These are phyloP conservation scores for Pseudanteris insignis DNA, from an alignment of 2,888 invertebrate genomes.

Conservation along the genomic window DNA sequence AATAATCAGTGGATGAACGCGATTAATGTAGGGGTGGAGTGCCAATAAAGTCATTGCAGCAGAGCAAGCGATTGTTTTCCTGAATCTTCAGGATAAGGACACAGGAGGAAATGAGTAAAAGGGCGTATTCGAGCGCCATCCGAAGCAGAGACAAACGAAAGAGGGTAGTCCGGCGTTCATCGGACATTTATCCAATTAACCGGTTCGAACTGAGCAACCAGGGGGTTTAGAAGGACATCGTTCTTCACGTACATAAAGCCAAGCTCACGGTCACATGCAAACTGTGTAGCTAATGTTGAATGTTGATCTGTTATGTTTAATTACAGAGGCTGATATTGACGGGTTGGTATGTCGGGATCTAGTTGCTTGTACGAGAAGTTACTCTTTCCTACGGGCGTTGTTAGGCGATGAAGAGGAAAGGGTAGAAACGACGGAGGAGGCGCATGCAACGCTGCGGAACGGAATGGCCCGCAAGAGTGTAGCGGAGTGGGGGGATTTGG, in stretches of 20 bases:
- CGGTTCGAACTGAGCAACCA: slow-evolving; percentile 56
- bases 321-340: slow-evolving; percentile 64
- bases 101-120: slow-evolving; percentile 57
- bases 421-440: slow-evolving; percentile 55
- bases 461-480: slow-evolving; percentile 66
- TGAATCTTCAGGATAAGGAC: slow-evolving; percentile 56
- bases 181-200: slow-evolving; percentile 67
- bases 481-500: slow-evolving; percentile 58
- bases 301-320: slow-evolving; percentile 67
- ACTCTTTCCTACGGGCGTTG: slow-evolving; percentile 59
- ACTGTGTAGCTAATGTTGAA: slow-evolving; percentile 54
- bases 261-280: slow-evolving; percentile 31
- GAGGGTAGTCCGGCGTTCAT: slow-evolving; percentile 56
- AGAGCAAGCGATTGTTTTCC: slow-evolving; percentile 58
- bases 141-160: slow-evolving; percentile 47
- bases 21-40: slow-evolving; percentile 41
- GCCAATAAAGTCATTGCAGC: slow-evolving; percentile 59
- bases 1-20: slow-evolving; percentile 17
- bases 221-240: slow-evolving; percentile 48
- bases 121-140: slow-evolving; percentile 43
- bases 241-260: slow-evolving; percentile 42
- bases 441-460: slow-evolving; percentile 59
- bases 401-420: slow-evolving; percentile 49
- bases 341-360: slow-evolving; percentile 60
- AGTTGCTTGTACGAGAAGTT: slow-evolving; percentile 59